Conservation (phyloP, 2,888 invertebrate genomes). For the Luperina nickerlii region DNA sequence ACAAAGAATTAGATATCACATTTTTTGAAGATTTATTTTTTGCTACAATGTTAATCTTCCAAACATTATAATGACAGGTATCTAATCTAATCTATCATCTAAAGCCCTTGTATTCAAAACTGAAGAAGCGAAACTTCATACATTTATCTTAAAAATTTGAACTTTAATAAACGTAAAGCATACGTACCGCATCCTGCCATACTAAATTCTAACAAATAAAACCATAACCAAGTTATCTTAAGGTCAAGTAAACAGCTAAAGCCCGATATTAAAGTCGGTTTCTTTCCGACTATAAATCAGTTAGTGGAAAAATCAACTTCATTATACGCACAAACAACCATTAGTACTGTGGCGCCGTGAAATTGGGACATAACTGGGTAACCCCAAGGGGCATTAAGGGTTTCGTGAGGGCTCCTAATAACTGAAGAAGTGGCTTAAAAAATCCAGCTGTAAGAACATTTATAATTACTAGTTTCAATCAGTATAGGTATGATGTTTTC, state of each 20-base stretch:
- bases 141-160: background rate
- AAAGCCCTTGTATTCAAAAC: background rate
- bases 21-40: background rate
- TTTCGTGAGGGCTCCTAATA: background rate
- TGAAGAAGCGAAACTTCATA: background rate
- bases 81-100: background rate
- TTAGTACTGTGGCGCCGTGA: slow-evolving; percentile 31
- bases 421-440: background rate
- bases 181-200: background rate
- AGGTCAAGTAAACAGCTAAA: slow-evolving; percentile 18
- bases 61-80: background rate
- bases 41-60: background rate
- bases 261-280: slow-evolving; percentile 21
- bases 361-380: slow-evolving; percentile 34
- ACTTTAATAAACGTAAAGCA: background rate
- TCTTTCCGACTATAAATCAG: slow-evolving; percentile 50
- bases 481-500: background rate
- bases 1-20: background rate
- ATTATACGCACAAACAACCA: slow-evolving; percentile 35
- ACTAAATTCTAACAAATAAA: background rate
- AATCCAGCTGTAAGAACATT: background rate
- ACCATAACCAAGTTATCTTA: slow-evolving; percentile 21
- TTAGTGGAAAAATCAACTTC: slow-evolving; percentile 51
- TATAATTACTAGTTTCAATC: background rate
- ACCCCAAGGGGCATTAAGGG: slow-evolving; percentile 7